Evolutionary conservation across 2,113 vertebrate genomes (phyloP).

Genomic region (Aepyceros melampus): DNA sequence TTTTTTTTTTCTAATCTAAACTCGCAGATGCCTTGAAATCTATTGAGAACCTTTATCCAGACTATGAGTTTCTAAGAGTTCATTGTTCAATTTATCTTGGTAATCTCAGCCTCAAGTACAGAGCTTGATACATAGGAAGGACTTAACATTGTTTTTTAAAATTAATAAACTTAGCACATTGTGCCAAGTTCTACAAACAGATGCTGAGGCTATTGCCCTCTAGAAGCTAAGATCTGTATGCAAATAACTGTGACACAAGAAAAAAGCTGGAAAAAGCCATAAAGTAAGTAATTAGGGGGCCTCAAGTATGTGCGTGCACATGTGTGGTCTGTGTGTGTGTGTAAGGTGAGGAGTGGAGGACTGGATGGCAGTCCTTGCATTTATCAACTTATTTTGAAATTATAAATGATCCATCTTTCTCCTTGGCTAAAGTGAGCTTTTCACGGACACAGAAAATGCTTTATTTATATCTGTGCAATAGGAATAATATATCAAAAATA

Average conservation of each 20-base stretch:
- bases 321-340: no score
- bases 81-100: neutral
- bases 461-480: conserved; percentile 33
- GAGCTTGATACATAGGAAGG: neutral
- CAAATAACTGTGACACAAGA: neutral
- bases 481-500: neutral
- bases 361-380: neutral
- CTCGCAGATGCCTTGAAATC: neutral
- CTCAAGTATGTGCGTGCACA: accelerated
- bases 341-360: no score
- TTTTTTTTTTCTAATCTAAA: neutral
- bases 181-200: neutral
- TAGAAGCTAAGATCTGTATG: neutral
- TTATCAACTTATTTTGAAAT: neutral
- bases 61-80: neutral
- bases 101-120: neutral
- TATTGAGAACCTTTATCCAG: neutral
- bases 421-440: neutral
- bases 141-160: neutral
- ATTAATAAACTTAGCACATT: neutral
- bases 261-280: neutral
- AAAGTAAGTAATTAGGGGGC: neutral
- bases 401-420: neutral
- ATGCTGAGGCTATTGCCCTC: neutral
- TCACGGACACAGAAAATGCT: neutral